Conservation (phyloP, 2,888 invertebrate genomes). For the Drosophila nigricruria region DNA sequence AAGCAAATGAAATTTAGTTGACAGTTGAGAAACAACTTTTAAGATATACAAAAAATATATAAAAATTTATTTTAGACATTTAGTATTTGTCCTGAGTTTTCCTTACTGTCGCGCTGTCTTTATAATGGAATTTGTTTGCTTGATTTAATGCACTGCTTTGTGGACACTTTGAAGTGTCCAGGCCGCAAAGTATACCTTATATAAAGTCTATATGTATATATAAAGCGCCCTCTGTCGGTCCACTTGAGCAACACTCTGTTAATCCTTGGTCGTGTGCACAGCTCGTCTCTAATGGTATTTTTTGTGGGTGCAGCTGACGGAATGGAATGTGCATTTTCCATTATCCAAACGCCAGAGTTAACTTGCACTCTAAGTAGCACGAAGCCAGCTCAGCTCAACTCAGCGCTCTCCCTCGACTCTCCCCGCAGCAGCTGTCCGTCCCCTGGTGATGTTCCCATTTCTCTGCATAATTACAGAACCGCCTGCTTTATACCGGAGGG, state of each 20-base stretch:
- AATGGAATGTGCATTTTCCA: slow-evolving; percentile 79
- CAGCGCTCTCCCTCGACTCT: background rate
- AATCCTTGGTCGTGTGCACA: slow-evolving; percentile 62
- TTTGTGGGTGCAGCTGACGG: slow-evolving; percentile 69
- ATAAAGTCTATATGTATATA: background rate
- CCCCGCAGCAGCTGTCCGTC: slow-evolving; percentile 14
- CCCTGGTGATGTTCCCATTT: slow-evolving; percentile 62
- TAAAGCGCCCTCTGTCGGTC: slow-evolving; percentile 37
- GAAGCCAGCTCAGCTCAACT: slow-evolving; percentile 19
- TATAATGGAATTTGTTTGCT: slow-evolving; percentile 30
- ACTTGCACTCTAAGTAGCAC: slow-evolving; percentile 68
- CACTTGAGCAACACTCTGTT: slow-evolving; percentile 54
- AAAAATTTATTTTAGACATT: no score
- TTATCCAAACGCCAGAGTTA: slow-evolving; percentile 50
- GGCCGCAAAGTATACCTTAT: slow-evolving; percentile 34
- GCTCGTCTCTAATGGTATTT: slow-evolving; percentile 61
- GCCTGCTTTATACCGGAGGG: background rate
- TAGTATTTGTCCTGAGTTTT: no score
- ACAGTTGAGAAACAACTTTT: background rate
- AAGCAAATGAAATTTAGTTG: background rate
- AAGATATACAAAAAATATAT: no score
- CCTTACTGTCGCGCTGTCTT: background rate
- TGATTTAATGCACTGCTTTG: slow-evolving; percentile 35
- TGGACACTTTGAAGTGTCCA: slow-evolving; percentile 45
- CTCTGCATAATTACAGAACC: slow-evolving; percentile 64